These are phyloP conservation scores for Acanthoscelides obtectus DNA, from an alignment of 2,888 invertebrate genomes.

Conservation along the genomic window DNA sequence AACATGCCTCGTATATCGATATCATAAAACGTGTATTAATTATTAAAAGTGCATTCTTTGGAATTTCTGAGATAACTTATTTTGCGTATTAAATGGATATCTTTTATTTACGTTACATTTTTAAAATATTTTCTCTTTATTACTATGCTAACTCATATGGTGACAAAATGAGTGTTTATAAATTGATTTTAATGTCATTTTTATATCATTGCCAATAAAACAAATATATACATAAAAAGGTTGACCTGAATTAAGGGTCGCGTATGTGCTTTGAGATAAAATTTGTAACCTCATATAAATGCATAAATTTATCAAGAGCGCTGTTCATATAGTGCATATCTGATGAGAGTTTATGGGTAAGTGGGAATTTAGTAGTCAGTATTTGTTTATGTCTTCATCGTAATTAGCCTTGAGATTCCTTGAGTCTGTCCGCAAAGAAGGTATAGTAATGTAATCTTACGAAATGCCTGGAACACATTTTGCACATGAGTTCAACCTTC, in stretches of 20 bases:
- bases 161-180: background rate
- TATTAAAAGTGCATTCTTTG: background rate
- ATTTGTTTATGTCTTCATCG: background rate
- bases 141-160: background rate
- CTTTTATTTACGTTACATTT: background rate
- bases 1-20: background rate
- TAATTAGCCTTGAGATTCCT: background rate
- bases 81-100: background rate
- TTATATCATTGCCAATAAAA: background rate
- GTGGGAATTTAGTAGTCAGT: background rate
- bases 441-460: no score
- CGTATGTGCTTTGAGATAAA: background rate
- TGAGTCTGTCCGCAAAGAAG: no score
- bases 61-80: background rate
- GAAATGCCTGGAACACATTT: no score
- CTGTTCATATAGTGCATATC: background rate
- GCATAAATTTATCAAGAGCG: background rate
- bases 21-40: background rate
- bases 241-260: background rate
- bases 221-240: background rate
- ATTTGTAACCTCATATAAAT: background rate
- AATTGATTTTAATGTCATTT: background rate
- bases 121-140: background rate
- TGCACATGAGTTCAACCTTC: no score
- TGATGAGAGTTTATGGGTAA: background rate